A percentile compares a stretch with the other conserved stretches of the same genome.
phyloP scores from a whole-genome alignment of 2,113 vertebrate genomes.

The Cyprinodon variegatus region DNA sequence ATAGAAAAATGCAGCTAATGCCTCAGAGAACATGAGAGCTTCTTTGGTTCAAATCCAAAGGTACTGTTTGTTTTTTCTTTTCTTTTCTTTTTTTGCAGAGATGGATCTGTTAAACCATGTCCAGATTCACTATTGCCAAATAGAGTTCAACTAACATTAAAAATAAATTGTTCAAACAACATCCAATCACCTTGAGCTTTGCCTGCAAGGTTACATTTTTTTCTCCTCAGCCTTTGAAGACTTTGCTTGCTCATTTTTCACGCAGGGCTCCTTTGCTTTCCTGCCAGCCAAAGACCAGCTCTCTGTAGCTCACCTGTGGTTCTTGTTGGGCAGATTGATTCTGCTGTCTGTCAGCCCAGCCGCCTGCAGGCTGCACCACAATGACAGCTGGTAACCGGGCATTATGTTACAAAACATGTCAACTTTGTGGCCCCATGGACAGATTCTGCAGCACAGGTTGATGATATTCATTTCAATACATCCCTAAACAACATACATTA shows the following conservation, averaged over 20 bases:
- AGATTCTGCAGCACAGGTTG: not conserved
- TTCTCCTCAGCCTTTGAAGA: not conserved
- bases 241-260: slow-evolving; percentile 17
- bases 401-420: slow-evolving; percentile 28
- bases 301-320: slow-evolving; percentile 37
- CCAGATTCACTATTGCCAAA: not conserved
- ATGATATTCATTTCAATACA: slow-evolving; percentile 8
- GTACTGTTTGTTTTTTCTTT: not conserved
- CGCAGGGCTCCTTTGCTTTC: slow-evolving; percentile 16
- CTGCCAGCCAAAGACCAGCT: slow-evolving; percentile 31
- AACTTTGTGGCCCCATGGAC: slow-evolving; percentile 15
- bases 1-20: not conserved
- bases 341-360: slow-evolving; percentile 27
- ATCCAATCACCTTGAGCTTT: not conserved
- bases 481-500: not conserved
- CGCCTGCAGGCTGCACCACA: slow-evolving; percentile 46
- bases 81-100: not conserved
- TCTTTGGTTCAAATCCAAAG: slow-evolving; percentile 11
- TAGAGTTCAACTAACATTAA: not conserved
- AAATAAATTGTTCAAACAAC: slow-evolving; percentile 2
- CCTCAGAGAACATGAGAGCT: slow-evolving; percentile 2
- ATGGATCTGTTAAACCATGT: not conserved
- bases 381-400: slow-evolving; percentile 36
- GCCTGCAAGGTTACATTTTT: not conserved
- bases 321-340: slow-evolving; percentile 53